Base-by-base conservation (phyloP, 2,888 invertebrate genomes). In the Calameuta pallipes region DNA sequence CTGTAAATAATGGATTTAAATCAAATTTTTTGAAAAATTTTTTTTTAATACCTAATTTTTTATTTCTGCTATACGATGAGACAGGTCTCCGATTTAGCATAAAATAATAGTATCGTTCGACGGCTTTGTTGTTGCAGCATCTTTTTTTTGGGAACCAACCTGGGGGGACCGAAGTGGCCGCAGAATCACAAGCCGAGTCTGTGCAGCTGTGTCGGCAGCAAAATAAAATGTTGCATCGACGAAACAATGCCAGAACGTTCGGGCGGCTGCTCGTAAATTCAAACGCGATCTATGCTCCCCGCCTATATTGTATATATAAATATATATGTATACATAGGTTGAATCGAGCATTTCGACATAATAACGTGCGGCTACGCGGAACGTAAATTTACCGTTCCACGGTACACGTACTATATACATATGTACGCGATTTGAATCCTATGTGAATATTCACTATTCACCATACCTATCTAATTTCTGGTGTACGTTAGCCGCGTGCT, bases 261-360 rank as follows among this genome's bases (percentile, higher is more conserved):
- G 56, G 56, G 23, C 23, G 75, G 76, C 79, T 75, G 77, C 71
- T 30, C 74, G 79, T 83, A 86, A 88, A 88, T 88, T 85, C 83
- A 79, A 71, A 77, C 79, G 79, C 79, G 80, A 82, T 85, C 84
- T 85, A 85, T 84, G 85, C 85, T 83, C 82, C 80, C 80, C 78
- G 74, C 76, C 9, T 23, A 41, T 23, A 23, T 41, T 41, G 6
- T 41, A 41, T 41, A 23, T 41, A 23, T 23, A 23, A 6, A 23
- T 56, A 23, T 23, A 56, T 56, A 56, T 56, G 9, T 56, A 23
- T 56, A 9, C 23, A 56, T 56, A 41, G 76, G 78, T 80, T 83
- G 83, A 86, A 87, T 88, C 86, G 85, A 85, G 83, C 84, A 81
- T 81, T 82, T 56, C 85, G 87, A 86, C 85, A 86, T 88, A 86